Percentiles rank a stretch among this genome's conserved stretches.
Conservation (phyloP, 2,888 invertebrate genomes). For the Myathropa florea region DNA sequence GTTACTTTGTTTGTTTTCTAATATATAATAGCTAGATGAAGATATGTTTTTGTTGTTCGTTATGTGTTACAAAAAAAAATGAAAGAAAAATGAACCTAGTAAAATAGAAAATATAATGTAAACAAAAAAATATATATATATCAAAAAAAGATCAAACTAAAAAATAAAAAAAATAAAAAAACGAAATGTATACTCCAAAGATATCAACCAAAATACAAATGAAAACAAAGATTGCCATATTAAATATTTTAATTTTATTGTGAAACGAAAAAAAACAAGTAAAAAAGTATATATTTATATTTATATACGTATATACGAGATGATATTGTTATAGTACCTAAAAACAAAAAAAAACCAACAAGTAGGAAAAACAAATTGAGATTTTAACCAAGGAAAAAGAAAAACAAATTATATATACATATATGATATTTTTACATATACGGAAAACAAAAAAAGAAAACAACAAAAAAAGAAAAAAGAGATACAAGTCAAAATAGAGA, state of each 20-base stretch:
- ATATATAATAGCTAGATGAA: slow-evolving; percentile 36
- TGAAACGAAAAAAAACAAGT: slow-evolving; percentile 60
- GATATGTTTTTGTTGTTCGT: slow-evolving; percentile 64
- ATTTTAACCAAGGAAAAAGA: slow-evolving; percentile 56
- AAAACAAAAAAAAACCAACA: slow-evolving; percentile 70
- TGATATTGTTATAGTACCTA: slow-evolving; percentile 80
- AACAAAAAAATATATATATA: slow-evolving; percentile 66
- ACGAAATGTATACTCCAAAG: slow-evolving; percentile 79
- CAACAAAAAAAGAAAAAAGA: slow-evolving; percentile 34
- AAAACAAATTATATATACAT: slow-evolving; percentile 61
- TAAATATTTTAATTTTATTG: slow-evolving; percentile 69
- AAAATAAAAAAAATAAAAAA: slow-evolving; percentile 47
- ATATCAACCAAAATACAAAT: slow-evolving; percentile 79
- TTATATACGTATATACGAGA: slow-evolving; percentile 76
- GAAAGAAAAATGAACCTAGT: slow-evolving; percentile 45
- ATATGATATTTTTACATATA: slow-evolving; percentile 71
- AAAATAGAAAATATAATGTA: slow-evolving; percentile 26
- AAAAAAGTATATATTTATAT: slow-evolving; percentile 74
- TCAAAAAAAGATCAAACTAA: slow-evolving; percentile 69
- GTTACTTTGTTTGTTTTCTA: slow-evolving; percentile 70
- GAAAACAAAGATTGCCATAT: slow-evolving; percentile 70
- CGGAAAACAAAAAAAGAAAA: slow-evolving; percentile 63
- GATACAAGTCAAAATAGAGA: slow-evolving; percentile 60
- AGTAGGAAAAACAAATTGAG: slow-evolving; percentile 61
- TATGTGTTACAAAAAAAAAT: slow-evolving; percentile 74